phyloP scores from a whole-genome alignment of 1,140 invertebrate genomes.

The Geopemphigus sp. region DNA sequence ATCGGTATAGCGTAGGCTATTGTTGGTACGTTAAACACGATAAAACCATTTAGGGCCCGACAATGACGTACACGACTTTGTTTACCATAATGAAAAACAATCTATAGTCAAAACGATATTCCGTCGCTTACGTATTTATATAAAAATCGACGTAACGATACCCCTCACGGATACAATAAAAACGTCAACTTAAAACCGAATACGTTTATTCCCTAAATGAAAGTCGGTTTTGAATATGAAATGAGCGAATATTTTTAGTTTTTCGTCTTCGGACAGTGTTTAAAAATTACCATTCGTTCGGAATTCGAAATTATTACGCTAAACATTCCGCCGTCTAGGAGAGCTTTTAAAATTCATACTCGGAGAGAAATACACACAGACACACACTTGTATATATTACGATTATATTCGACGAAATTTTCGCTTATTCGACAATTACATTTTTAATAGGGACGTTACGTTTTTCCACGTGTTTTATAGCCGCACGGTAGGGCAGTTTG shows the following conservation, averaged over 20 bases:
- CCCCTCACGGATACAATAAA: neutral
- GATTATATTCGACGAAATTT: slow-evolving; percentile 12
- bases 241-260: neutral
- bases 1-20: too few species aligned
- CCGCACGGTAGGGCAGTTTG: too few species aligned
- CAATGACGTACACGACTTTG: too few species aligned
- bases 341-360: slow-evolving; percentile 6
- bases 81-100: too few species aligned
- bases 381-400: too few species aligned
- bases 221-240: slow-evolving; percentile 15
- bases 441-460: too few species aligned
- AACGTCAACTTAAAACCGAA: neutral
- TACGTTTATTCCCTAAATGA: neutral
- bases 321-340: neutral
- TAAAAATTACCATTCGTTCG: slow-evolving; percentile 17
- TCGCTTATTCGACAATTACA: neutral
- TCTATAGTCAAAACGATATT: too few species aligned
- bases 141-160: neutral
- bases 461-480: too few species aligned
- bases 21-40: too few species aligned
- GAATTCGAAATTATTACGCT: neutral
- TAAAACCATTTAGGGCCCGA: too few species aligned
- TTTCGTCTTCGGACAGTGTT: too few species aligned
- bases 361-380: neutral
- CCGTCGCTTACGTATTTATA: too few species aligned